Conservation (phyloP, 1,140 invertebrate genomes). For the Bilobella aurantiaca region DNA sequence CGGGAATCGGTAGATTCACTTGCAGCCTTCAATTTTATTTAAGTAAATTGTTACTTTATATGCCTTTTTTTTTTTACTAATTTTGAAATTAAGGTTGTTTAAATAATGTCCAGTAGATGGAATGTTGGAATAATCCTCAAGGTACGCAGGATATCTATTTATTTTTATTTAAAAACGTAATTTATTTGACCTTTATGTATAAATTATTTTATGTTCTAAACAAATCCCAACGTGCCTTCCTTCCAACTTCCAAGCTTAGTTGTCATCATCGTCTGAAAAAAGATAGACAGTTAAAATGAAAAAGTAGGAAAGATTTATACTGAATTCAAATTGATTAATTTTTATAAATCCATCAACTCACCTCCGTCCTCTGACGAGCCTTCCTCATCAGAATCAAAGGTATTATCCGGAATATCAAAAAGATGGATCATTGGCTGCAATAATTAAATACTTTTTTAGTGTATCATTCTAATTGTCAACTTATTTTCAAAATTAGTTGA, state of each 20-base stretch:
- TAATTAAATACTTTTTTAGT: too few relatives aligned
- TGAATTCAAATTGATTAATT: not conserved
- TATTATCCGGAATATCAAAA: conserved; percentile 95
- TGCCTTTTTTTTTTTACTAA: too few relatives aligned
- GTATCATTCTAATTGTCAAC: too few relatives aligned
- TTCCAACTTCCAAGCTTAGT: conserved; percentile 12
- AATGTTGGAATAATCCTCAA: too few relatives aligned
- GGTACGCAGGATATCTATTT: too few relatives aligned
- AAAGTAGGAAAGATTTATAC: not conserved
- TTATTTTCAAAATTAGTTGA: too few relatives aligned
- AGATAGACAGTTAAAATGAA: conserved; percentile 3
- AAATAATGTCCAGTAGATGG: not conserved
- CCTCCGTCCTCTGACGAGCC: conserved; percentile 75
- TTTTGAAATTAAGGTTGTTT: conserved; percentile 8
- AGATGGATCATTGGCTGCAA: conserved; percentile 76
- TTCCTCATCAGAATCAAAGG: conserved; percentile 93
- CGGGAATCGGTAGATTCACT: too few relatives aligned
- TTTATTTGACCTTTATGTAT: not conserved
- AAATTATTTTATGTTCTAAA: not conserved
- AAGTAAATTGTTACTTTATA: too few relatives aligned
- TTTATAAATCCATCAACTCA: conserved; percentile 24
- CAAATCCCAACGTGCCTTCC: conserved; percentile 6
- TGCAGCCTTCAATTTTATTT: too few relatives aligned
- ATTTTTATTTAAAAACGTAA: too few relatives aligned
- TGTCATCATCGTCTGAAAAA: conserved; percentile 21